Base-by-base conservation (phyloP, 2,113 vertebrate species). In the Lynx canadensis region DNA sequence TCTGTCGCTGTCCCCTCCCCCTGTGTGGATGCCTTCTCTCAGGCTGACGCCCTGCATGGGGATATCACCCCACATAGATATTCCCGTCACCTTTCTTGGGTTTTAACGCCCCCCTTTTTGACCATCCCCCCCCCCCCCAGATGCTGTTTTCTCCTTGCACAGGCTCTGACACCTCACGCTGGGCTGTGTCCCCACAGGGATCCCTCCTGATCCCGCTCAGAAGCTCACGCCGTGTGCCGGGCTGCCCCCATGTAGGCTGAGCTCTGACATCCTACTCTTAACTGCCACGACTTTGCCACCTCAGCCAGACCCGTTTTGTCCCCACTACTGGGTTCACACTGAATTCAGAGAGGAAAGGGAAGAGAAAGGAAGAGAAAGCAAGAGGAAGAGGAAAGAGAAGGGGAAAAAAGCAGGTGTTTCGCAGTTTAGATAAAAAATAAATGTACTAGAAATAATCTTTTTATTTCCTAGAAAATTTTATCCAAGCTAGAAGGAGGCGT, bases 391-490 rank as follows among this genome's bases (percentile, higher is more conserved):
- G 48, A 83, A 87, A 68, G 55, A 41, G 31, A 25, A 52, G 16
- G 18, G 45, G 23, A 9, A 13, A 74, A 96, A 83, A 81, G 13
- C 18, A 96, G 29, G 19, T 69, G 19, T 31, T 85, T 92, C 73
- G 60, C 14, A 52, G 85, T 95, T 96, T 65, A 86, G 31, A 78
- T 65, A 63, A 80, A 91, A 94, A 55, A 73, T 82, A 68, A 90
- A 21, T 12, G 41, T 82, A n/a, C 41, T 25, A 23, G 92, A 80
- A 78, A 74, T 29, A 80, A 52, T 89, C 0, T 36, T 60, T 93
- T 89, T 15, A 52, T 55, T 83, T 86, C 13, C 74, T 83, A 86
- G 78, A 33, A 73, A 33, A 80, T 65, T 68, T 79, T 57, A 81
- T 57, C 18, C 41, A 65, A 52, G 68, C 16, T 65, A 69, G 31